Percentiles rank a stretch among this genome's conserved stretches.
These are phyloP conservation scores for Spatula clypeata DNA, from an alignment of 2,797 vertebrate genomes.

Conservation along the genomic window DNA sequence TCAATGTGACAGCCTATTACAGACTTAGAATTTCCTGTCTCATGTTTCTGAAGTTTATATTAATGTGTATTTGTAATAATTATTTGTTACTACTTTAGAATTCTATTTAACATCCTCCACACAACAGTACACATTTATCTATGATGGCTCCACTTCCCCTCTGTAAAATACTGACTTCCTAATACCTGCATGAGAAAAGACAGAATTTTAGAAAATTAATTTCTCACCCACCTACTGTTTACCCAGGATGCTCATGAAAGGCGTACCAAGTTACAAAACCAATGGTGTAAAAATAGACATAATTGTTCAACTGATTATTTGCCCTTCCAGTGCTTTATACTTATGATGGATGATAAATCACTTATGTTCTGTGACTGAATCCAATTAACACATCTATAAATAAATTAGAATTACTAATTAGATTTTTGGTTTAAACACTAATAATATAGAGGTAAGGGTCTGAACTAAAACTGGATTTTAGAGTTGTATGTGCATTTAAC, in stretches of 20 bases:
- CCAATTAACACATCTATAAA: constrained; percentile 84
- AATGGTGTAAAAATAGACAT: constrained; percentile 7
- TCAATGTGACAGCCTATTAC: background rate
- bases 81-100: background rate
- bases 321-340: background rate
- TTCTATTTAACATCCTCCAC: background rate
- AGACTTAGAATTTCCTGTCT: background rate
- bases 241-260: constrained; percentile 7
- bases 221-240: constrained; percentile 4
- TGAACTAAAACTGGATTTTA: background rate
- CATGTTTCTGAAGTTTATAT: background rate
- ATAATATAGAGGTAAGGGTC: background rate
- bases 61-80: background rate
- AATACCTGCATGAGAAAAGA: background rate
- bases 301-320: background rate
- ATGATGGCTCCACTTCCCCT: background rate
- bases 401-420: constrained; percentile 69
- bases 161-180: background rate
- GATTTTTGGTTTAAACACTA: constrained; percentile 80
- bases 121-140: background rate
- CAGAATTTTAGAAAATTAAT: background rate
- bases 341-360: background rate
- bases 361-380: constrained; percentile 68
- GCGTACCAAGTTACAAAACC: background rate
- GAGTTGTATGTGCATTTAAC: background rate